Evolutionary conservation across 1,140 invertebrate genomes (phyloP).

Genomic region (Drosophila nikananu): DNA sequence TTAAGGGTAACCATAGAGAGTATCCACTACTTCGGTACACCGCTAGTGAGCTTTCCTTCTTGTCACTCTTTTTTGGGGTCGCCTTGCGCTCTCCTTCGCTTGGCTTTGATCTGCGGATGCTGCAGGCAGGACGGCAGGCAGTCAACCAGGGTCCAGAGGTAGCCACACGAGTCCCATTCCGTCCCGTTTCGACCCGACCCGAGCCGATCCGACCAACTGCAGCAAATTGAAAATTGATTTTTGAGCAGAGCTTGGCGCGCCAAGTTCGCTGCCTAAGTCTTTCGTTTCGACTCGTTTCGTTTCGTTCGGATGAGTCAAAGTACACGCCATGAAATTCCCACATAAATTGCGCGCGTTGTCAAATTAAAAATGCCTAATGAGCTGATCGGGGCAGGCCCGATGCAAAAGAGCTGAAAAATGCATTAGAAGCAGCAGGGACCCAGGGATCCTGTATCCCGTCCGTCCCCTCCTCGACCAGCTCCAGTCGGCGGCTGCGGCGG

Average conservation of each 20-base stretch:
- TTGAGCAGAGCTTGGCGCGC: conserved; percentile 34
- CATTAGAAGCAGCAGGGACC: conserved; percentile 66
- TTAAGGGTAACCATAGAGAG: conserved; percentile 6
- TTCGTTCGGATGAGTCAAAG: conserved; percentile 73
- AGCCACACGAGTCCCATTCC: conserved; percentile 32
- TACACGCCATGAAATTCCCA: conserved; percentile 78
- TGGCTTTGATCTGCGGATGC: conserved; percentile 72
- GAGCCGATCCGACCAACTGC: conserved; percentile 46
- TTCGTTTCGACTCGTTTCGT: conserved; percentile 49
- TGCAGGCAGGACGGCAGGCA: conserved; percentile 42
- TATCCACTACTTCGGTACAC: not conserved
- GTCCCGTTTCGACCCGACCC: not conserved
- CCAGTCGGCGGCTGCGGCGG: conserved; percentile 52
- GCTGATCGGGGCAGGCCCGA: conserved; percentile 58
- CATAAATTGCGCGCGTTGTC: conserved; percentile 82
- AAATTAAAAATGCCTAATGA: conserved; percentile 85
- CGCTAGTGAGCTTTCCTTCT: conserved; percentile 1
- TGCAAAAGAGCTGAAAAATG: conserved; percentile 81
- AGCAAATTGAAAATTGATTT: conserved; percentile 84
- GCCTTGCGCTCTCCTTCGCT: conserved; percentile 50
- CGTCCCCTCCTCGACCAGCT: conserved; percentile 14
- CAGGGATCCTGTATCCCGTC: conserved; percentile 22
- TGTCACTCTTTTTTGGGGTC: conserved; percentile 53
- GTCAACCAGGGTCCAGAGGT: conserved; percentile 35
- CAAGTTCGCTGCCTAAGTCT: conserved; percentile 65